These are phyloP conservation scores for Neolamprologus longior DNA, from an alignment of 2,113 vertebrate species.

Conservation along the genomic window DNA sequence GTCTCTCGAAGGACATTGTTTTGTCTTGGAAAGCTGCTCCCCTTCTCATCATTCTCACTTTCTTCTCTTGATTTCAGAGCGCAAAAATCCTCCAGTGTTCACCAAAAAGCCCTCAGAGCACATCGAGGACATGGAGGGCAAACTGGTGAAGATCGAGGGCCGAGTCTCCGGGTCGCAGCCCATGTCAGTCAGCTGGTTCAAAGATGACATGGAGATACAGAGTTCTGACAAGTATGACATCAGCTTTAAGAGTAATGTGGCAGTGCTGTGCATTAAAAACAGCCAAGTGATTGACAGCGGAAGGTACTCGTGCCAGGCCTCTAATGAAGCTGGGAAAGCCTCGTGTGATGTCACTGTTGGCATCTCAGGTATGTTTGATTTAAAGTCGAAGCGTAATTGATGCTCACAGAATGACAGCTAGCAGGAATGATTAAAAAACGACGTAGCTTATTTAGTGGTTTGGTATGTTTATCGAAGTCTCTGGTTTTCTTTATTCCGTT, in stretches of 20 bases:
- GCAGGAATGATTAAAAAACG: background rate
- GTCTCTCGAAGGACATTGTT: background rate
- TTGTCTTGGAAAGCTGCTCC: background rate
- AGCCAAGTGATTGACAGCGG: constrained; percentile 77
- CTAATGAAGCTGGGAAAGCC: constrained; percentile 84
- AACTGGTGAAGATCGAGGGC: constrained; percentile 85
- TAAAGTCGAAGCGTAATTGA: background rate
- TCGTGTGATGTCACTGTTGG: constrained; percentile 79
- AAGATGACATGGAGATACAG: constrained; percentile 78
- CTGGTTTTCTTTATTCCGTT: background rate
- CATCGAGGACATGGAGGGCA: constrained; percentile 88
- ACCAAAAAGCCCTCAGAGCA: constrained; percentile 88
- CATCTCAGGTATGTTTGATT: constrained; percentile 80
- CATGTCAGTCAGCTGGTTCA: constrained; percentile 84
- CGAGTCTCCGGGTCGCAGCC: constrained; percentile 90
- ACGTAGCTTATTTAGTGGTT: background rate
- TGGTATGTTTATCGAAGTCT: background rate
- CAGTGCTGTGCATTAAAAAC: constrained; percentile 80
- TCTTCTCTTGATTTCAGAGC: constrained; percentile 71
- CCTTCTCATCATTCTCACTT: background rate
- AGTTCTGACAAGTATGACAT: constrained; percentile 82
- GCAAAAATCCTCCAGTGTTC: constrained; percentile 87
- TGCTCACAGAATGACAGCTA: background rate
- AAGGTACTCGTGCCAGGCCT: constrained; percentile 82
- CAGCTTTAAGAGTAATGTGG: constrained; percentile 83